Evolutionary conservation across 2,888 invertebrate species (phyloP).

Genomic region (Mellilla xanthometata): DNA sequence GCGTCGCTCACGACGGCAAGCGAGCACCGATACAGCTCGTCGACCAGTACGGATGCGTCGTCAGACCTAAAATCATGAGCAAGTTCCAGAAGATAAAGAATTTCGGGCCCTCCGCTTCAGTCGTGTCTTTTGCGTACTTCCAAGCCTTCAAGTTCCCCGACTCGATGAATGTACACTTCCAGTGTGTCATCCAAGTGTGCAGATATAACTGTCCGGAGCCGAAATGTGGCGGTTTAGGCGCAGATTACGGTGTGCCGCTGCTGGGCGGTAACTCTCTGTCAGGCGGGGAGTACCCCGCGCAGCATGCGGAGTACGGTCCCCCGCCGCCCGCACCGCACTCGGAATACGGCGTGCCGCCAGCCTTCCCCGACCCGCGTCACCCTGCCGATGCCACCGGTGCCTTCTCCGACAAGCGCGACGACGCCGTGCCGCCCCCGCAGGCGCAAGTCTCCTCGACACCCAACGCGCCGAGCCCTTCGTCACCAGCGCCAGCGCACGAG

Average conservation of each 20-base stretch:
- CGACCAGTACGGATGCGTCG: slow-evolving; percentile 96
- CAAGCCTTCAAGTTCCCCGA: slow-evolving; percentile 98
- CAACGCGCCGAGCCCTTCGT: slow-evolving; percentile 80
- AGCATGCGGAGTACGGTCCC: slow-evolving; percentile 87
- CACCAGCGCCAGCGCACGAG: slow-evolving; percentile 81
- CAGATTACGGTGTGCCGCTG: slow-evolving; percentile 86
- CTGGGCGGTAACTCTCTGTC: slow-evolving; percentile 83
- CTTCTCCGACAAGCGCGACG: slow-evolving; percentile 91
- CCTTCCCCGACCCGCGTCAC: slow-evolving; percentile 93
- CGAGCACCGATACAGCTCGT: slow-evolving; percentile 96
- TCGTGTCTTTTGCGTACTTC: slow-evolving; percentile 97
- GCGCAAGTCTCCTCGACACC: slow-evolving; percentile 90
- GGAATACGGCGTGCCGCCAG: slow-evolving; percentile 89
- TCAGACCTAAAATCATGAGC: slow-evolving; percentile 96
- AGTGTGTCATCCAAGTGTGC: slow-evolving; percentile 97
- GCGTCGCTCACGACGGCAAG: slow-evolving; percentile 97
- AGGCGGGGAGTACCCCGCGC: slow-evolving; percentile 85
- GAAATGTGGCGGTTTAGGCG: slow-evolving; percentile 89
- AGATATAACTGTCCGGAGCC: slow-evolving; percentile 96
- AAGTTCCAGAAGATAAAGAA: slow-evolving; percentile 98
- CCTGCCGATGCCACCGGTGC: slow-evolving; percentile 92
- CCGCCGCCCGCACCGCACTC: slow-evolving; percentile 84
- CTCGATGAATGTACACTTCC: slow-evolving; percentile 98
- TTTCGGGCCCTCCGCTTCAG: slow-evolving; percentile 96
- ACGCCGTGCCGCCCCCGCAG: slow-evolving; percentile 91